Base-by-base conservation (phyloP, 2,113 vertebrate species). In the Periophthalmus modestus region DNA sequence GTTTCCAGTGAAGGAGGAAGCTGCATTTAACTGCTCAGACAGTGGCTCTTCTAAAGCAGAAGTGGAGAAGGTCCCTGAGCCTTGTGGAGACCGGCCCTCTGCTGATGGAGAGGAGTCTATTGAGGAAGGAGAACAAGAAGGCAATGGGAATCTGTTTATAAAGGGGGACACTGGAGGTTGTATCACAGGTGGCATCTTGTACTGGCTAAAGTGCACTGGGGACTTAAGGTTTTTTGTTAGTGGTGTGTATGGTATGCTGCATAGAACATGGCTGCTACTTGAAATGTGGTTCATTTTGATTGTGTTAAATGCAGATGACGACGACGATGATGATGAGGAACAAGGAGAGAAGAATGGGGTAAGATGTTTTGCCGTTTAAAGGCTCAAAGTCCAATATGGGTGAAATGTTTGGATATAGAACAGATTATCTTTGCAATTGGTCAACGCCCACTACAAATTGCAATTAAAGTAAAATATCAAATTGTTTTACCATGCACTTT, bases 321-420 rank as follows among this genome's bases (percentile, higher is more conserved):
- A 88, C 0, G 86, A 90, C 0, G 88, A 89, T 0, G 87, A 91
- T 0, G 96, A 95, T 0, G 94, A 96, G n/a, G 95, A 95, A 19
- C 95, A 94, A 66, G 95, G 92, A 34, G 96, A 96, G 68, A 82
- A 82, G 70, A 93, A 93, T 79, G 88, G 92, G 59, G 91, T 87
- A 13, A 54, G 81, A 21, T 55, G 2, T 55, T 21, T 48, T 7
- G 15, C 15, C 15, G 4, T 16, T 34, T 62, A 28, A 28, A 28
- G 28, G 28, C 28, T 28, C 28, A 28, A 28, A 28, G 28, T 28
- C 28, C 28, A 28, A 28, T 28, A 28, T 28, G 28, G 28, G 2
- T 3, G 3, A 28, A 28, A 28, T 28, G 28, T 28, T 28, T 28
- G 28, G 28, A 28, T 28, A 28, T 28, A 28, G 28, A 28, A 28